Evolutionary conservation across 2,113 vertebrate species (phyloP).

Genomic region (Poeciliopsis occidentalis): DNA sequence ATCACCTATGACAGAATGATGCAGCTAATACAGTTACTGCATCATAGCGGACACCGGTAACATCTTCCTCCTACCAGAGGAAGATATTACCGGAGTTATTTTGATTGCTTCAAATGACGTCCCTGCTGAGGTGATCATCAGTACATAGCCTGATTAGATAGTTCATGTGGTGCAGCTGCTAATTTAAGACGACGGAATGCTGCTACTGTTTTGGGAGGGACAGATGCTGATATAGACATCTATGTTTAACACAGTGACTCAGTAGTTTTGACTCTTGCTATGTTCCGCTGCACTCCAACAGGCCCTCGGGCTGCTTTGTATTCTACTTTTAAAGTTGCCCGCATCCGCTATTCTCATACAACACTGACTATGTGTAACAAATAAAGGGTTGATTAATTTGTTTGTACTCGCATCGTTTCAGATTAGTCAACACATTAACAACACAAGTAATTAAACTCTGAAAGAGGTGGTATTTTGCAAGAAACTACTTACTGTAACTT

Average conservation of each 20-base stretch:
- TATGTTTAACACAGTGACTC: conserved; percentile 45
- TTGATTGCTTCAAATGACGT: conserved; percentile 62
- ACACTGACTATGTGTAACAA: conserved; percentile 27
- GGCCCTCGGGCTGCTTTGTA: conserved; percentile 37
- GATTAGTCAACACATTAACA: conserved; percentile 23
- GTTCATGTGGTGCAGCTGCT: conserved; percentile 55
- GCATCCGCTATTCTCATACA: conserved; percentile 26
- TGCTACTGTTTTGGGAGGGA: conserved; percentile 32
- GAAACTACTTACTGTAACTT: neutral
- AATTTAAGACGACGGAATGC: conserved; percentile 53
- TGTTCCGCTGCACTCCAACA: conserved; percentile 36
- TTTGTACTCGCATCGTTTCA: conserved; percentile 33
- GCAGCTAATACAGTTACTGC: conserved; percentile 31
- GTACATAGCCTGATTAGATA: conserved; percentile 60
- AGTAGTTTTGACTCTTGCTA: conserved; percentile 30
- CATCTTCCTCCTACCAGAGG: conserved; percentile 10
- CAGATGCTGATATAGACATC: conserved; percentile 38
- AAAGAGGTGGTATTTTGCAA: conserved; percentile 12
- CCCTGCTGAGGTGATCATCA: conserved; percentile 66
- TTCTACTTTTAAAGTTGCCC: conserved; percentile 35
- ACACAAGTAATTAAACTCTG: conserved; percentile 29
- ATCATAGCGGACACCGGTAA: conserved; percentile 25
- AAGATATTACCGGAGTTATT: conserved; percentile 39
- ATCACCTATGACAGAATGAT: conserved; percentile 14
- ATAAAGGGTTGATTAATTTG: conserved; percentile 26